phyloP scores from a whole-genome alignment of 2,888 invertebrate genomes.

The Arge pagana region DNA sequence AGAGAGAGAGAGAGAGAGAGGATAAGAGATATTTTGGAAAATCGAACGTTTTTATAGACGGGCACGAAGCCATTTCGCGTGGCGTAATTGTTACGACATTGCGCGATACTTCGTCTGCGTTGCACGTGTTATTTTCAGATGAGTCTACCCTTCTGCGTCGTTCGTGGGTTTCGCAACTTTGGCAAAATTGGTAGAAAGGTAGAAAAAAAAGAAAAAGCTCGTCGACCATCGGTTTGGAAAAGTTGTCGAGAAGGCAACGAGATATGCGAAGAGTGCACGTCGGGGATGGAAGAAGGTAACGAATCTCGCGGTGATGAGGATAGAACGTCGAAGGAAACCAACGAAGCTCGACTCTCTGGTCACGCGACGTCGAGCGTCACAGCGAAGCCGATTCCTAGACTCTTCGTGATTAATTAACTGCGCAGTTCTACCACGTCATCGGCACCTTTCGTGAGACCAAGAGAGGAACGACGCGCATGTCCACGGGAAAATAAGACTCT shows the following conservation, averaged over 20 bases:
- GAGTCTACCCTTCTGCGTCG: slow-evolving; percentile 14
- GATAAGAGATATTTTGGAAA: neutral
- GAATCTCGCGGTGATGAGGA: slow-evolving; percentile 10
- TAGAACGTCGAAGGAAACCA: neutral
- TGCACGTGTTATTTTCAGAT: no score
- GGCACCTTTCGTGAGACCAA: no score
- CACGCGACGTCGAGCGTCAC: neutral
- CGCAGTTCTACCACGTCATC: no score
- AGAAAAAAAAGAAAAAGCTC: slow-evolving; percentile 21
- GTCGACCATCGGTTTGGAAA: no score
- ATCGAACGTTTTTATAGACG: slow-evolving; percentile 4
- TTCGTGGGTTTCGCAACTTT: slow-evolving; percentile 5
- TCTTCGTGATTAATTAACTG: slow-evolving; percentile 2
- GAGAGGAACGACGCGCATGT: neutral
- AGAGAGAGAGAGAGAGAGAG: slow-evolving; percentile 6
- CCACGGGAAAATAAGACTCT: neutral
- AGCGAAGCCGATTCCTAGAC: neutral
- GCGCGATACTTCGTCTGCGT: no score
- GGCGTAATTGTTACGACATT: neutral
- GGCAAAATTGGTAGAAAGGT: neutral
- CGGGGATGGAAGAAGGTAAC: slow-evolving; percentile 23
- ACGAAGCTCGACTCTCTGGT: neutral
- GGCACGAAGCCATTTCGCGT: neutral
- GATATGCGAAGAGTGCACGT: slow-evolving; percentile 4
- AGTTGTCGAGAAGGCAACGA: no score